Evolutionary conservation across 2,797 vertebrate genomes (phyloP), one percentile per base, ranked within the genome.

Genomic region (Poecilia velifera): DNA sequence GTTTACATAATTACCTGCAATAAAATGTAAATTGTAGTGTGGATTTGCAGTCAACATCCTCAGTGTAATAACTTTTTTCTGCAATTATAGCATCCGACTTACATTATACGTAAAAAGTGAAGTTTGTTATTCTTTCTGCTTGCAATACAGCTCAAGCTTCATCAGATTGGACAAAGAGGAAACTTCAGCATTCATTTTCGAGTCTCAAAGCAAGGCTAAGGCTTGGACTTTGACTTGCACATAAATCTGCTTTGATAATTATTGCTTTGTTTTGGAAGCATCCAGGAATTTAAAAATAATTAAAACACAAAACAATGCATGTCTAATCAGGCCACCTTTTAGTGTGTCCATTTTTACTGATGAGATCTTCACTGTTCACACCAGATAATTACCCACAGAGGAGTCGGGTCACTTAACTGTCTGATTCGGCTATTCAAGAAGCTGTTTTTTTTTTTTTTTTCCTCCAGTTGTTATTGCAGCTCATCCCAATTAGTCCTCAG

Each of bases 401-500:
- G 6, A 57, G 51, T 78, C 70, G 74, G 73, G 43, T 78, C 70
- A 66, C 57, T 55, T 74, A 57, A 78, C 77, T 66, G 57, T 74
- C 47, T 84, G 79, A 66, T 34, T 78, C 28, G 43, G 28, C 74
- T 46, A 25, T 41, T 74, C 53, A 83, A 76, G 70, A 85, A 82
- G 76, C 75, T 49, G 77, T 62, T 84, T 84, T 34, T 34, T 34
- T 34, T 34, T 31, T 41, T 74, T 73, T 84, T 41, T 74, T 72
- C 7, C 46, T 72, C 72, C 75, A 55, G 79, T 47, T 82, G 49
- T 77, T 84, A 77, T 84, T 84, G 85, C 74, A 86, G 83, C 86
- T 90, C 59, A 84, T 88, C 72, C 84, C 80, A 92, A 88, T 91
- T 88, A 92, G 83, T 83, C 73, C 71, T 87, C 82, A 55, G 79